Conservation (phyloP, 2,888 invertebrate genomes). For the Acleris laterana region DNA sequence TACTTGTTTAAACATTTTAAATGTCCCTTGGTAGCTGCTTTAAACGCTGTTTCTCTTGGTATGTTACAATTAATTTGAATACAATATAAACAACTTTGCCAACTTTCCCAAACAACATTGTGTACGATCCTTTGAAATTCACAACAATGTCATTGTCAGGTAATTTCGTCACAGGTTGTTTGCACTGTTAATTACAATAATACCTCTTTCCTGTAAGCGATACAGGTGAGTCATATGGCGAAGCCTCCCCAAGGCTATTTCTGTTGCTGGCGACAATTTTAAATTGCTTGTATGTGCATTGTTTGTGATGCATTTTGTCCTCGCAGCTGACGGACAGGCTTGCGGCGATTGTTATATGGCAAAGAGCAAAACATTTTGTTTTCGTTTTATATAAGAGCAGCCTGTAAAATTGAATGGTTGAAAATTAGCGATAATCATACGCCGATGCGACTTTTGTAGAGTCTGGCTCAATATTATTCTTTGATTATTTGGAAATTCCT, state of each 20-base stretch:
- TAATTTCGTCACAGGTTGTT: slow-evolving; percentile 16
- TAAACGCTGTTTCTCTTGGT: too few species aligned
- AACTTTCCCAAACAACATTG: slow-evolving; percentile 10
- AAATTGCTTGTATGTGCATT: slow-evolving; percentile 41
- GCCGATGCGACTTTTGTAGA: too few species aligned
- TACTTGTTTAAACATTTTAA: too few species aligned
- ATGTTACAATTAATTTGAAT: too few species aligned
- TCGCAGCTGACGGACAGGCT: slow-evolving; percentile 55
- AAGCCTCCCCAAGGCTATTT: slow-evolving; percentile 22
- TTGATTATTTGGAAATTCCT: too few species aligned
- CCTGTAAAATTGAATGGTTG: too few species aligned
- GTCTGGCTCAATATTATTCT: too few species aligned
- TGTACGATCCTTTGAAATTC: background rate
- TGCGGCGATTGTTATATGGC: slow-evolving; percentile 43
- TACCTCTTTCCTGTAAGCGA: slow-evolving; percentile 7
- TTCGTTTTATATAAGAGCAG: background rate
- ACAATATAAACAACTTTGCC: background rate
- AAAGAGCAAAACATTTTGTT: slow-evolving; percentile 41
- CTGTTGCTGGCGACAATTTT: slow-evolving; percentile 23
- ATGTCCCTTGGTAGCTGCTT: too few species aligned
- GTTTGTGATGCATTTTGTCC: slow-evolving; percentile 50
- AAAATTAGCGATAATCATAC: too few species aligned
- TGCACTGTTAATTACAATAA: slow-evolving; percentile 27
- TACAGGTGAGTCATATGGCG: slow-evolving; percentile 20
- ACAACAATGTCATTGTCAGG: slow-evolving; percentile 9